Evolutionary conservation across 2,113 vertebrate genomes (phyloP).

Genomic region (Pyrgilauda ruficollis): DNA sequence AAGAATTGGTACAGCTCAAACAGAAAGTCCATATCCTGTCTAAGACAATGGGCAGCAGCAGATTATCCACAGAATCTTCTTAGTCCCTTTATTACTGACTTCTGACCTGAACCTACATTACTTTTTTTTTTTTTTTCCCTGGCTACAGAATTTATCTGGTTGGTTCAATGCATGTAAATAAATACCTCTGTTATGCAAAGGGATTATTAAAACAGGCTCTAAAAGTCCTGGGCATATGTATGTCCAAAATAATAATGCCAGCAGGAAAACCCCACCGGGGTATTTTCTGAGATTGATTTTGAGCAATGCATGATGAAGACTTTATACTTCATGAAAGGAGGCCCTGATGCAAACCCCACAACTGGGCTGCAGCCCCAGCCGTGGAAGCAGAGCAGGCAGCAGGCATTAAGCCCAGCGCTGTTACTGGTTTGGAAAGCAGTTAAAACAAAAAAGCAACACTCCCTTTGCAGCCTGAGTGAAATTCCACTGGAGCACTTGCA

Average conservation of each 20-base stretch:
- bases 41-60: neutral
- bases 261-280: neutral
- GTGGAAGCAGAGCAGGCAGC: neutral
- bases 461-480: conserved; percentile 35
- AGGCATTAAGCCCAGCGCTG: neutral
- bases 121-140: neutral
- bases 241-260: neutral
- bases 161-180: conserved; percentile 5
- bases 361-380: neutral
- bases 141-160: neutral
- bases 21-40: neutral
- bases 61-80: neutral
- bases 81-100: neutral
- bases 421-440: neutral
- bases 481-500: conserved; percentile 46
- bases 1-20: neutral
- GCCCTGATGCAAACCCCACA: neutral
- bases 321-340: neutral
- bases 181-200: neutral
- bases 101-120: neutral
- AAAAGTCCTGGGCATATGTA: neutral
- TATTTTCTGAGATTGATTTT: neutral
- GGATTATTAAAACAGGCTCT: neutral
- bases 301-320: neutral
- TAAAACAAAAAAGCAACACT: neutral